A percentile compares a stretch with the other conserved stretches of the same genome.
Conservation (phyloP, 2,113 vertebrate genomes). For the Dinomys branickii region DNA sequence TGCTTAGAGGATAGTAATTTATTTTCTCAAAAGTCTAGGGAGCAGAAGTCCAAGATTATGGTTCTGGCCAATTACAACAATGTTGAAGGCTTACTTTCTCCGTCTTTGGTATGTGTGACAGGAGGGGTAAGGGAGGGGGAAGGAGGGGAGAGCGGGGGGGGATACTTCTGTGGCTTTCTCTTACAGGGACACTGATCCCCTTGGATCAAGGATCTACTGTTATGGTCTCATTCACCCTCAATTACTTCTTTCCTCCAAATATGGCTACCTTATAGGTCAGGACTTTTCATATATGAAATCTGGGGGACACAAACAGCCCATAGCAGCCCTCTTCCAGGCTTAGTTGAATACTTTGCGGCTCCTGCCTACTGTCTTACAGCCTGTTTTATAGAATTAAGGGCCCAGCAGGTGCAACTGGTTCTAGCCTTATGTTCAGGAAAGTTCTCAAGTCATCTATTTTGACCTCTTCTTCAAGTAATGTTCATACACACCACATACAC, state of each 20-base stretch:
- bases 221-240: background rate
- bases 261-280: background rate
- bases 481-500: background rate
- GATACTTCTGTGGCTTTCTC: background rate
- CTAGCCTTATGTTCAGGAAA: background rate
- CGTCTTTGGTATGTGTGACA: background rate
- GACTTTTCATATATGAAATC: background rate
- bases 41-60: background rate
- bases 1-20: background rate
- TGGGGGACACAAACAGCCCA: background rate
- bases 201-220: background rate
- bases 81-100: background rate
- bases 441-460: background rate
- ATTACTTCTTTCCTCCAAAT: background rate
- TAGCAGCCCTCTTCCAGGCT: background rate
- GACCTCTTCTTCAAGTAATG: slow-evolving; percentile 20
- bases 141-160: background rate
- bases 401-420: too few species aligned
- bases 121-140: background rate
- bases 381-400: background rate
- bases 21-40: background rate
- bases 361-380: too few species aligned
- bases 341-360: background rate
- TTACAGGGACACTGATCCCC: background rate
- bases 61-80: background rate